These are phyloP conservation scores for Psammodynastes pulverulentus DNA, from an alignment of 2,113 vertebrate species.

Conservation along the genomic window DNA sequence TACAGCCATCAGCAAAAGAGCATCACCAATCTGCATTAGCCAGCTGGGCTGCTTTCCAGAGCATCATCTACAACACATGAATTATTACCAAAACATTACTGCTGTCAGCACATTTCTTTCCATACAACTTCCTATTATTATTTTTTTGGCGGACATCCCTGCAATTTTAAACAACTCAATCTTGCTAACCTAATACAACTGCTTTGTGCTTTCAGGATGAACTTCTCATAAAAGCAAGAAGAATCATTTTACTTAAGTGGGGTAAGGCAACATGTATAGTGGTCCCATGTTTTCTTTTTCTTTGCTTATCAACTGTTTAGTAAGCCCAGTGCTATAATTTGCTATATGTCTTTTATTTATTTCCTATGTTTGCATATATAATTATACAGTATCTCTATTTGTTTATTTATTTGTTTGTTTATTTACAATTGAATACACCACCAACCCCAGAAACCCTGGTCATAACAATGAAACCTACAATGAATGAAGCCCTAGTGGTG, in stretches of 20 bases:
- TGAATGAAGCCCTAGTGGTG: not conserved
- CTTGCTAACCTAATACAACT: conserved; percentile 52
- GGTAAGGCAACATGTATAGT: not conserved
- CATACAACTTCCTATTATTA: conserved; percentile 64
- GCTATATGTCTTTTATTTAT: not conserved
- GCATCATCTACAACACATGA: conserved; percentile 58
- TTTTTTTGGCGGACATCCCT: conserved; percentile 65
- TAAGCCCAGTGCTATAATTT: conserved; percentile 33
- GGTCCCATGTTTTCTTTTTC: not conserved
- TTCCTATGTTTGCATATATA: not conserved
- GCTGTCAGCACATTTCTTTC: conserved; percentile 72
- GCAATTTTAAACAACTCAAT: conserved; percentile 71
- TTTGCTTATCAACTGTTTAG: conserved; percentile 26
- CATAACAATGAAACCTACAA: not conserved
- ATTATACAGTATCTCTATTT: not conserved
- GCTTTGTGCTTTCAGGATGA: conserved; percentile 60
- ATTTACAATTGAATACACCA: not conserved
- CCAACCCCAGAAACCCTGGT: not conserved
- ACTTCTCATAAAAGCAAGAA: conserved; percentile 49
- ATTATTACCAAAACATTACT: conserved; percentile 64
- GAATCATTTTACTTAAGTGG: conserved; percentile 21
- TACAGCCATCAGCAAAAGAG: conserved; percentile 47
- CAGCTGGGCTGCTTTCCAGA: conserved; percentile 67
- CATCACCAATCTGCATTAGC: conserved; percentile 57
- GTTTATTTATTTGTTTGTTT: not conserved